These are phyloP conservation scores for Iguana delicatissima DNA, from an alignment of 2,797 vertebrate genomes.

Conservation along the genomic window DNA sequence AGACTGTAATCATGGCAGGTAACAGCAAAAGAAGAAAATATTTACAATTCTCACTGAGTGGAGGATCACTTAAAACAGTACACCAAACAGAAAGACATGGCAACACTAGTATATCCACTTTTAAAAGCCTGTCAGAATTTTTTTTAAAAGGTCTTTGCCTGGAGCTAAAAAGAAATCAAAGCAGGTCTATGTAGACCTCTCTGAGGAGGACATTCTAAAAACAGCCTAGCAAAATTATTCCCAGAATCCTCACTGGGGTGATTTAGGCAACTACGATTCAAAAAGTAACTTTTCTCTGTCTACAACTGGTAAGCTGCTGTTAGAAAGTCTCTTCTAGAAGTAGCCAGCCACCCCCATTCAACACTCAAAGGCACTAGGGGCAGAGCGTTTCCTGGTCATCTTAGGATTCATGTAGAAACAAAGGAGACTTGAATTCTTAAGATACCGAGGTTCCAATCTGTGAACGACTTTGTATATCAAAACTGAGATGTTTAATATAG, in stretches of 20 bases:
- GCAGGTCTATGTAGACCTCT: background rate
- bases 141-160: background rate
- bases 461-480: background rate
- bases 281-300: too few relatives aligned
- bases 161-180: background rate
- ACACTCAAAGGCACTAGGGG: background rate
- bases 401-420: background rate
- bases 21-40: background rate
- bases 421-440: background rate
- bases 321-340: background rate
- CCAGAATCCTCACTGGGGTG: too few relatives aligned
- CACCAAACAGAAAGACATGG: background rate
- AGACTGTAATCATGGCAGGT: background rate
- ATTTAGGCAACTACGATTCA: too few relatives aligned
- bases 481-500: background rate
- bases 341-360: background rate
- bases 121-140: background rate
- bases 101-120: background rate
- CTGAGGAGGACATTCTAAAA: background rate
- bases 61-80: background rate
- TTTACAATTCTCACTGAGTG: background rate
- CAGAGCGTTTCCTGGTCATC: background rate
- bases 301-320: background rate
- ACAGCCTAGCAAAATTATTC: too few relatives aligned
- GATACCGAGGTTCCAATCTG: background rate